A percentile compares a stretch with the other conserved stretches of the same genome.
Conservation (phyloP, 2,113 vertebrate genomes). For the Rhabdornis inornatus region DNA sequence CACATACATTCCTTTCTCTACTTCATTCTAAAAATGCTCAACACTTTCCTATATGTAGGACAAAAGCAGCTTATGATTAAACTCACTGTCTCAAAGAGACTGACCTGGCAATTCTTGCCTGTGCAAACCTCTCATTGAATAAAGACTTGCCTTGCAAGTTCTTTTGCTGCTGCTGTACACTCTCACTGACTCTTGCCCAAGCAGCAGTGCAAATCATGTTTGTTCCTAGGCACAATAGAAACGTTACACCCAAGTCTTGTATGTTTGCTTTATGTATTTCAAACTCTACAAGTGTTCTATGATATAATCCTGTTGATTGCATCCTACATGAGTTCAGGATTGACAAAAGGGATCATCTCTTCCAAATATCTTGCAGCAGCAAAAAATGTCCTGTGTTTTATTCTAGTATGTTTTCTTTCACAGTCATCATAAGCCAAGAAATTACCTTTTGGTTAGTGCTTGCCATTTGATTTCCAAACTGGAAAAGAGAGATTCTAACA, state of each 20-base stretch:
- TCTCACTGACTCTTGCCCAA: not conserved
- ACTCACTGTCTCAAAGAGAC: not conserved
- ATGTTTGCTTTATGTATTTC: not conserved
- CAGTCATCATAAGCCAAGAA: not conserved
- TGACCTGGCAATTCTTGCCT: not conserved
- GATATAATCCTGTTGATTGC: not conserved
- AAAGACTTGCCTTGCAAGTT: not conserved
- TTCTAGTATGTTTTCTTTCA: not conserved
- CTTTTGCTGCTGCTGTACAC: not conserved
- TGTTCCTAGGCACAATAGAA: not conserved
- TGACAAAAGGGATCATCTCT: not conserved
- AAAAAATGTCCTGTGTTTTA: not conserved
- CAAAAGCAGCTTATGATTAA: not conserved
- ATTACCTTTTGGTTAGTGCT: not conserved
- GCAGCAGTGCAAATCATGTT: not conserved
- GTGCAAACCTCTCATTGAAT: not conserved
- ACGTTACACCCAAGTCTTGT: not conserved
- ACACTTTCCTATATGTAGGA: not conserved
- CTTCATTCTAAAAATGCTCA: not conserved
- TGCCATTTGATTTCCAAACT: not conserved
- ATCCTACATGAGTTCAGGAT: not conserved
- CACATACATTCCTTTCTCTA: not conserved
- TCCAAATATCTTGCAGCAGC: not conserved
- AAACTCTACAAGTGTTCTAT: not conserved
- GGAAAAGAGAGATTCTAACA: not conserved